These are phyloP conservation scores for Lontra canadensis DNA, from an alignment of 2,113 vertebrate genomes.

Conservation along the genomic window DNA sequence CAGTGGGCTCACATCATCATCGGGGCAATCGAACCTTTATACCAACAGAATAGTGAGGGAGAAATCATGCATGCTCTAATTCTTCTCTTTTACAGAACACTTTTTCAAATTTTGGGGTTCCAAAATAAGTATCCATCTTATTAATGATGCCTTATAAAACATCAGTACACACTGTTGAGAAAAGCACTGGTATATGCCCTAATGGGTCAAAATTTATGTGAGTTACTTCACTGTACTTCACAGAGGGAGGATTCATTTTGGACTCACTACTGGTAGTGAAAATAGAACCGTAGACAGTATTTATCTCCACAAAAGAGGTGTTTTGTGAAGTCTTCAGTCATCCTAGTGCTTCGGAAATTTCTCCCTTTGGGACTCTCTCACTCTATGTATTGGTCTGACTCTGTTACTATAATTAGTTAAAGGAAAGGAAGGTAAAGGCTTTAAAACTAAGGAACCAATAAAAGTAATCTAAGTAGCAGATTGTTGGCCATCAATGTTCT, in stretches of 20 bases:
- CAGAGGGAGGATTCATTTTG: not conserved
- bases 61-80: not conserved
- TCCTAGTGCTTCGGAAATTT: not conserved
- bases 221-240: not conserved
- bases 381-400: not conserved
- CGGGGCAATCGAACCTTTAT: not conserved
- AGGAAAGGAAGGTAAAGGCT: not conserved
- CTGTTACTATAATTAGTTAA: not conserved
- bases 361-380: not conserved
- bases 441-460: not conserved
- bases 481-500: not conserved
- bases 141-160: not conserved
- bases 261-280: not conserved
- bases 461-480: not conserved
- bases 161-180: not conserved
- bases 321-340: not conserved
- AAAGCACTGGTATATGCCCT: not conserved
- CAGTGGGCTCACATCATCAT: not conserved
- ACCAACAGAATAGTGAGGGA: not conserved
- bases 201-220: not conserved
- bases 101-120: not conserved
- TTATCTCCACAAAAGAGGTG: not conserved
- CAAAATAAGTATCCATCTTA: not conserved
- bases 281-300: not conserved
- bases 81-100: not conserved